Evolutionary conservation across 2,888 invertebrate genomes (phyloP).

Genomic region (Neoscelio sp.): DNA sequence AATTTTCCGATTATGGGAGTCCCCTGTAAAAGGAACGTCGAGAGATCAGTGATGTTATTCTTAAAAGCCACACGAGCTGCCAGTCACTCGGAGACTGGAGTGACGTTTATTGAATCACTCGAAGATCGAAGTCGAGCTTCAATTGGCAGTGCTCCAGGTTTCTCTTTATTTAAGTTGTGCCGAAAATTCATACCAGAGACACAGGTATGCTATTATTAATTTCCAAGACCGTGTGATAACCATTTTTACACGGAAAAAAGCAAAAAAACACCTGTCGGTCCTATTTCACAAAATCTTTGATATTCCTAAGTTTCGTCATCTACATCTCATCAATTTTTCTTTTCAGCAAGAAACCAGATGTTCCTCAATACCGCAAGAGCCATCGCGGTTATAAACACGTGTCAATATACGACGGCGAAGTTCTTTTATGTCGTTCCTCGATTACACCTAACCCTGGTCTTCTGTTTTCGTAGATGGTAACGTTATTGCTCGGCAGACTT

Average conservation of each 20-base stretch:
- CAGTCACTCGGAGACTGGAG: slow-evolving; percentile 71
- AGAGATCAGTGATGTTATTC: slow-evolving; percentile 66
- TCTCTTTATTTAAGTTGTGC: slow-evolving; percentile 68
- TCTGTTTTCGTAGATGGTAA: slow-evolving; percentile 37
- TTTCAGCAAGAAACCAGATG: slow-evolving; percentile 24
- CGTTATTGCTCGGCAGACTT: slow-evolving; percentile 49
- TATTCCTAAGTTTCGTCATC: too few relatives aligned
- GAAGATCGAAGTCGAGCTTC: slow-evolving; percentile 70
- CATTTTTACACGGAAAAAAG: too few relatives aligned
- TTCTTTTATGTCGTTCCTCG: slow-evolving; percentile 61
- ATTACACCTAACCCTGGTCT: slow-evolving; percentile 24
- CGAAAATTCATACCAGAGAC: slow-evolving; percentile 60
- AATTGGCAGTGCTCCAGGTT: slow-evolving; percentile 71
- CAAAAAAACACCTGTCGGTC: too few relatives aligned
- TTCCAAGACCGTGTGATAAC: too few relatives aligned
- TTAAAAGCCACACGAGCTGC: slow-evolving; percentile 70
- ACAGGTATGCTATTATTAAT: slow-evolving; percentile 46
- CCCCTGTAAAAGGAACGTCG: slow-evolving; percentile 59
- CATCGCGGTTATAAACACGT: slow-evolving; percentile 71
- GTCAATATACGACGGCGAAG: slow-evolving; percentile 72
- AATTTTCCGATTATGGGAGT: slow-evolving; percentile 60
- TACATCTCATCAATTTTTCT: too few relatives aligned
- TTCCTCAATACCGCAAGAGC: slow-evolving; percentile 70
- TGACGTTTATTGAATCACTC: slow-evolving; percentile 77
- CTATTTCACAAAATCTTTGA: too few relatives aligned